These are phyloP conservation scores for Aphelocoma californica DNA, from an alignment of 2,797 vertebrate genomes.

Conservation along the genomic window DNA sequence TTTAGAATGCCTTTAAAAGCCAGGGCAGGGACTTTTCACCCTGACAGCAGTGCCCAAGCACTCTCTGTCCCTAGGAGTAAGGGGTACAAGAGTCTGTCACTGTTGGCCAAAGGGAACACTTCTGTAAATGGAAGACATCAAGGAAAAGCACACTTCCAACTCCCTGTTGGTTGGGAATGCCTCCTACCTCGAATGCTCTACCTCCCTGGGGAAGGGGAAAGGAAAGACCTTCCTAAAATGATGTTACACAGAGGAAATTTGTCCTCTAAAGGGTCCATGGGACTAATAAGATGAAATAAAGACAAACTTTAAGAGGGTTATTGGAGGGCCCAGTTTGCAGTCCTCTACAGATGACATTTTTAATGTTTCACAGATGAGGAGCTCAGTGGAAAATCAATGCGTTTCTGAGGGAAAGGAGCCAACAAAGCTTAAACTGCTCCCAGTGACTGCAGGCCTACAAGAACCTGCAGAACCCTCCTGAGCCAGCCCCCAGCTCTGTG, in stretches of 20 bases:
- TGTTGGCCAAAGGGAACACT: background rate
- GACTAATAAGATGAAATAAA: background rate
- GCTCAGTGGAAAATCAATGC: slow-evolving; percentile 35
- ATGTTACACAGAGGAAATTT: background rate
- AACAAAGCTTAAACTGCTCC: slow-evolving; percentile 1
- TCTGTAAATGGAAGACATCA: background rate
- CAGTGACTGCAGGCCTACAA: background rate
- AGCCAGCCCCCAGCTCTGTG: background rate
- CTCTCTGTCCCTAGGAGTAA: background rate
- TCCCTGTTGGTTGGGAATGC: background rate
- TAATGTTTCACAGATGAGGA: slow-evolving; percentile 1
- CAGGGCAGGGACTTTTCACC: background rate
- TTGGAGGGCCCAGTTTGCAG: background rate
- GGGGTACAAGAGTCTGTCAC: background rate
- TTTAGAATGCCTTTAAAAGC: background rate
- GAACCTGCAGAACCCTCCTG: background rate
- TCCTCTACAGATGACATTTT: background rate
- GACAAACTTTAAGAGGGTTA: background rate
- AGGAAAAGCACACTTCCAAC: background rate
- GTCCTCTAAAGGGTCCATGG: background rate
- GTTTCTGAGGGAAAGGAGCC: slow-evolving; percentile 3
- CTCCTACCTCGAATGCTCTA: background rate
- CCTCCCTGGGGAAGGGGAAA: background rate
- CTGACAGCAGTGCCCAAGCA: background rate
- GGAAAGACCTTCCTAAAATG: background rate